Conservation (phyloP, 1,140 invertebrate genomes). For the Solen grandis region DNA sequence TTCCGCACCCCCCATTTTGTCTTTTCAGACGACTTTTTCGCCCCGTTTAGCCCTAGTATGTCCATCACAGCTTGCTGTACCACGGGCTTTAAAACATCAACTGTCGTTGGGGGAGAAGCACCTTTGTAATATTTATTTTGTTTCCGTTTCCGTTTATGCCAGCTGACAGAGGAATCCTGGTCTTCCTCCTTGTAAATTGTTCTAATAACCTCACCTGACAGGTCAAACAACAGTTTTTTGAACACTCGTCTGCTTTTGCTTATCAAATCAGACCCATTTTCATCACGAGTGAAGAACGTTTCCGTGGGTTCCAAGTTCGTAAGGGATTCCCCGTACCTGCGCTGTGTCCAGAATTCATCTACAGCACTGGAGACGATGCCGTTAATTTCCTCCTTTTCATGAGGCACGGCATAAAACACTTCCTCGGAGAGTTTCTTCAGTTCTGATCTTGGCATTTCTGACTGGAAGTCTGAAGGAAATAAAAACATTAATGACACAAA, state of each 20-base stretch:
- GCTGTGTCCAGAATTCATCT: constrained; percentile 73
- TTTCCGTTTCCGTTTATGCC: constrained; percentile 81
- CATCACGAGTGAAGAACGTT: constrained; percentile 65
- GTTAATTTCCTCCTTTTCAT: constrained; percentile 70
- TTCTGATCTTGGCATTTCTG: constrained; percentile 29
- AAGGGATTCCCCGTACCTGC: constrained; percentile 71
- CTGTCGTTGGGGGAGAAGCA: constrained; percentile 65
- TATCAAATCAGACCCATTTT: constrained; percentile 61
- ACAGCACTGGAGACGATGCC: constrained; percentile 70
- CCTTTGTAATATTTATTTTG: constrained; percentile 71
- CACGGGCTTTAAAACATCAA: constrained; percentile 71
- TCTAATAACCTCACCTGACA: constrained; percentile 85
- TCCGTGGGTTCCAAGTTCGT: constrained; percentile 66
- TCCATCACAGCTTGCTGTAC: constrained; percentile 78
- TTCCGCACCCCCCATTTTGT: constrained; percentile 87
- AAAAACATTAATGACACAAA: too few species aligned
- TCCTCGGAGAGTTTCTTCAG: constrained; percentile 66
- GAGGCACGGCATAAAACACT: constrained; percentile 74
- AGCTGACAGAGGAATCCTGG: constrained; percentile 81
- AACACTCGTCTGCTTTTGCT: constrained; percentile 73
- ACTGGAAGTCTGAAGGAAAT: constrained; percentile 37
- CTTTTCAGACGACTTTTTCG: constrained; percentile 83
- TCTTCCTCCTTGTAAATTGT: constrained; percentile 79
- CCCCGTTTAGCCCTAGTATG: constrained; percentile 83
- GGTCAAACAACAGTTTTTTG: constrained; percentile 84